phyloP scores from a whole-genome alignment of 2,888 invertebrate genomes.

The Melangyna quadrimaculata region DNA sequence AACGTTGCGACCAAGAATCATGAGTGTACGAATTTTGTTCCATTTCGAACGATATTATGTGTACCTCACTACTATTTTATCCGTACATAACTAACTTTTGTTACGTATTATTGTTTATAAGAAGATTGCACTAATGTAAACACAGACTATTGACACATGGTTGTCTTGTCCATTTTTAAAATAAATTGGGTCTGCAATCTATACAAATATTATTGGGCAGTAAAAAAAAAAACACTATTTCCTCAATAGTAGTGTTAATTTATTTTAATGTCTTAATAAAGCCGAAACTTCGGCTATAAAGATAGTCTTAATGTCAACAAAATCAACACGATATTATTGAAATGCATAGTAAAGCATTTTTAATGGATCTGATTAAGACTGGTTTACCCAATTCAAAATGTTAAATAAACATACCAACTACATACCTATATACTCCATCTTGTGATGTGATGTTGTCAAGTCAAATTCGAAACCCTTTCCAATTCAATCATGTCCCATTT shows the following conservation, averaged over 20 bases:
- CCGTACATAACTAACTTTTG: too few relatives aligned
- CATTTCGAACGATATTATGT: too few relatives aligned
- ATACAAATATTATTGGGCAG: too few relatives aligned
- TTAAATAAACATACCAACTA: constrained; percentile 15
- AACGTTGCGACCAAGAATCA: too few relatives aligned
- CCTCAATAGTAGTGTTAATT: not conserved
- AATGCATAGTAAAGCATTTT: constrained; percentile 1
- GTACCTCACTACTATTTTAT: too few relatives aligned
- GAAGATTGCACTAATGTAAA: too few relatives aligned
- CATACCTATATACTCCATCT: not conserved
- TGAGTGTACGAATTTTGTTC: too few relatives aligned
- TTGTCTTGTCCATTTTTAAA: too few relatives aligned
- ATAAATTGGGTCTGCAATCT: too few relatives aligned
- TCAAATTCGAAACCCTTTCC: not conserved
- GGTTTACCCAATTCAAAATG: not conserved
- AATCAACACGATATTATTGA: not conserved
- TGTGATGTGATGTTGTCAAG: not conserved
- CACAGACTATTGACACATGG: too few relatives aligned
- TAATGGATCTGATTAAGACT: not conserved
- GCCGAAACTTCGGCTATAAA: not conserved
- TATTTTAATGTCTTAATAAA: constrained; percentile 7
- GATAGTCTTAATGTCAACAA: not conserved
- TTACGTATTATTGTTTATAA: too few relatives aligned
- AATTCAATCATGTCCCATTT: constrained; percentile 23
- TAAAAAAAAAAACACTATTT: not conserved